Conservation (phyloP, 2,797 vertebrate genomes). For the Chelonia mydas region DNA sequence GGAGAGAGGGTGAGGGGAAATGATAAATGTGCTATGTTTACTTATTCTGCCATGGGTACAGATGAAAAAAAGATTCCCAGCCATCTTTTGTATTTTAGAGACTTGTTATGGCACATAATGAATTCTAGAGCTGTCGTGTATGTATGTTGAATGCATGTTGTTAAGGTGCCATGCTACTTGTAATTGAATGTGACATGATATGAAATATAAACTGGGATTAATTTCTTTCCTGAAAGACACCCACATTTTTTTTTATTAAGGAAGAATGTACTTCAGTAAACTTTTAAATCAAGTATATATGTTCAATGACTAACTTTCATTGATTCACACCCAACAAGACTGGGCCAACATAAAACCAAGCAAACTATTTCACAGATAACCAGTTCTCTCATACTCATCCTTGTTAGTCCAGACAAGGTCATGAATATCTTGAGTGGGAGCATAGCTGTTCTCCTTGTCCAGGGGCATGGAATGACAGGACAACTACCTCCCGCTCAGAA, state of each 20-base stretch:
- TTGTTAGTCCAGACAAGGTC: not conserved
- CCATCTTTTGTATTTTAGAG: not conserved
- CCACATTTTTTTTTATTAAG: not conserved
- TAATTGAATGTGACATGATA: not conserved
- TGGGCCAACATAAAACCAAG: not conserved
- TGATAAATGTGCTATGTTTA: not conserved
- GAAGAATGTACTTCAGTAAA: not conserved
- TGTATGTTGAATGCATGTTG: not conserved
- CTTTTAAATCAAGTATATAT: not conserved
- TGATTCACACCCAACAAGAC: not conserved
- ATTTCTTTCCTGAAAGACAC: not conserved
- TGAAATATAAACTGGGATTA: not conserved
- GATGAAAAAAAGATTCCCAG: not conserved
- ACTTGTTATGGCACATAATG: not conserved
- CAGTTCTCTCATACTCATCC: not conserved
- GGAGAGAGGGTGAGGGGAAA: not conserved
- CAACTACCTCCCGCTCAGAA: not conserved
- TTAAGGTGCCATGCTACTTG: not conserved
- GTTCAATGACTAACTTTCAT: not conserved
- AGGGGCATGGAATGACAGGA: rapidly evolving
- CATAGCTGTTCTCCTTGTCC: not conserved
- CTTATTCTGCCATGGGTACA: not conserved
- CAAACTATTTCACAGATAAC: not conserved
- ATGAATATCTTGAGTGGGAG: not conserved
- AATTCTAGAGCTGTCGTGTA: rapidly evolving